Evolutionary conservation across 2,888 invertebrate species (phyloP).

Genomic region (Amphiduros pacificus): DNA sequence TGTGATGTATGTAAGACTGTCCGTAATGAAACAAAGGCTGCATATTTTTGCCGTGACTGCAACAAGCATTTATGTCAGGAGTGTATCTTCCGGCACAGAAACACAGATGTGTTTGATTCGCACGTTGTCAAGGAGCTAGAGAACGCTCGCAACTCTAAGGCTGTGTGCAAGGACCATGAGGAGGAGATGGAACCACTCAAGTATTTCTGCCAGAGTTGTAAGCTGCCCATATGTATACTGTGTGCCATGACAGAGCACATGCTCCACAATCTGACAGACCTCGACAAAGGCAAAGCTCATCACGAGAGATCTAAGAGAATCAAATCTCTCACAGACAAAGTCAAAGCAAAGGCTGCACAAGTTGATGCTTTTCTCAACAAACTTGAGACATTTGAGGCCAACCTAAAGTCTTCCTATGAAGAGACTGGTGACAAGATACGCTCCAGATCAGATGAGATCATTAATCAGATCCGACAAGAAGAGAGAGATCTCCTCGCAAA

Average conservation of each 20-base stretch:
- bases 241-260: slow-evolving; percentile 18
- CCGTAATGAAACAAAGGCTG: neutral
- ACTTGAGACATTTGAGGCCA: slow-evolving; percentile 1
- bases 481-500: slow-evolving; percentile 1
- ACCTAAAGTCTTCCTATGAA: neutral
- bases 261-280: slow-evolving; percentile 15
- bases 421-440: slow-evolving; percentile 1
- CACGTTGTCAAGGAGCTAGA: slow-evolving; percentile 6
- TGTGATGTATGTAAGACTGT: slow-evolving; percentile 11
- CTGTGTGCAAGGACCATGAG: slow-evolving; percentile 9
- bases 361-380: neutral
- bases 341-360: neutral
- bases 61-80: slow-evolving; percentile 16
- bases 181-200: slow-evolving; percentile 7
- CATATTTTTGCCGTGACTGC: slow-evolving; percentile 11
- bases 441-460: slow-evolving; percentile 2
- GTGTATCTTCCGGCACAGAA: slow-evolving; percentile 11
- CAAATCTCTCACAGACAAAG: slow-evolving; percentile 6
- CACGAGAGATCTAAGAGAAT: slow-evolving; percentile 9
- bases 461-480: neutral
- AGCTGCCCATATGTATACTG: slow-evolving; percentile 2
- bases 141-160: neutral
- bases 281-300: slow-evolving; percentile 11
- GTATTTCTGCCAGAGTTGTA: slow-evolving; percentile 16
- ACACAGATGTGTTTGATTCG: slow-evolving; percentile 13